Evolutionary conservation across 1,140 invertebrate genomes (phyloP), one percentile per base, ranked within the genome.

Genomic region (Pseudomyrmex flavicornis): DNA sequence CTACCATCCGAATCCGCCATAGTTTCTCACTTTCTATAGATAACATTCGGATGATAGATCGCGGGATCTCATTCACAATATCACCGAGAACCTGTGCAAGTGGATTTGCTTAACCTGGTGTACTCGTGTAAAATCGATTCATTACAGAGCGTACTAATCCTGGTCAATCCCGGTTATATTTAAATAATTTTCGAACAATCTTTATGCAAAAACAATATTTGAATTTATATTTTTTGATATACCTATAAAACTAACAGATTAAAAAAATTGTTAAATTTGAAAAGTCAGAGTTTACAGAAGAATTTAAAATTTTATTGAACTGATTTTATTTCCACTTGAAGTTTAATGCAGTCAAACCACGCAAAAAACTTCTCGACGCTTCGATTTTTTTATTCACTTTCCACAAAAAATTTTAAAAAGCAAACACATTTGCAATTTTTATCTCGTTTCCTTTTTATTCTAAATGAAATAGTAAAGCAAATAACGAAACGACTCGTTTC

Each of bases 21-120:
- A n/a, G n/a, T 54, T 76, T 26, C 68, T 77, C 5, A 77, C 48
- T 66, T 77, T 77, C 48, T 77, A 66, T 77, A 5, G 22, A 68
- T 54, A n/a, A 12, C 13, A 68, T 66, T 77, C 26, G 61, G 48
- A 44, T 13, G 48, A 66, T 15, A 46, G 46, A 56, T 35, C n/a
- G n/a, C 20, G 5, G n/a, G 22, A 48, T 50, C 52, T 58, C 26
- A 54, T 56, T 61, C 12, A 20, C 46, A 15, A 35, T 63, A 5
- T 75, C 46, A 50, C 5, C 46, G 12, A 3, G 2, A 13, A 17
- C n/a, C 10, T 13, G 20, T 63, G 62, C 20, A 13, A 75, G 0
- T 75, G 44, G 15, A 58, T 54, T 65, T n/a, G 1, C 61, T 52
- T 66, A 54, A 35, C 10, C 22, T 15, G 5, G 12, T 8, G 5